These are phyloP conservation scores for Lepidochrysops patricia DNA, from an alignment of 2,888 invertebrate genomes.

Conservation along the genomic window DNA sequence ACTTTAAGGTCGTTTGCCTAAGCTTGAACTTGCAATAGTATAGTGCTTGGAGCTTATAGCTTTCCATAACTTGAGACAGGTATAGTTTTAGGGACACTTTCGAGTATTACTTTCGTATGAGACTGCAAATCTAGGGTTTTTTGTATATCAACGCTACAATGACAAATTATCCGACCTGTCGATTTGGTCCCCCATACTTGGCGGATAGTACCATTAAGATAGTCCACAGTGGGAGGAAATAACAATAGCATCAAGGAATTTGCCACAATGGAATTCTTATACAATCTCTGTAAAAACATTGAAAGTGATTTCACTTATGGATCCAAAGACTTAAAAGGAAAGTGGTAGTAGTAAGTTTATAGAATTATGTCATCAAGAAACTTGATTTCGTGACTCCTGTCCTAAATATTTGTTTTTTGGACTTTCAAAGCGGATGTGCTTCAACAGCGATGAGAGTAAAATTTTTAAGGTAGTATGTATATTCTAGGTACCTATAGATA, in stretches of 20 bases:
- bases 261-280: not conserved
- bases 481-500: too few relatives aligned
- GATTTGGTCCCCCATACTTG: slow-evolving; percentile 3
- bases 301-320: not conserved
- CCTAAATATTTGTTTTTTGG: too few relatives aligned
- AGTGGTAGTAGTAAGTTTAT: not conserved
- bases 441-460: too few relatives aligned
- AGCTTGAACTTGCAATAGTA: too few relatives aligned
- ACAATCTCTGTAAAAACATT: not conserved
- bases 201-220: not conserved
- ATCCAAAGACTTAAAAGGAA: not conserved
- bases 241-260: not conserved
- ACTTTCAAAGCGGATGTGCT: too few relatives aligned
- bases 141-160: slow-evolving; percentile 5
- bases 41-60: too few relatives aligned
- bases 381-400: not conserved
- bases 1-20: not conserved
- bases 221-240: not conserved
- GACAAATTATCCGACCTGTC: slow-evolving; percentile 8
- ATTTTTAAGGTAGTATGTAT: too few relatives aligned
- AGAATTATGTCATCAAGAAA: not conserved
- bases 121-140: too few relatives aligned
- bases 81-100: too few relatives aligned
- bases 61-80: too few relatives aligned
- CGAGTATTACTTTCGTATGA: too few relatives aligned